Percentiles rank a stretch among this genome's conserved stretches.
These are phyloP conservation scores for Pluvianellus socialis DNA, from an alignment of 2,113 vertebrate genomes.

Conservation along the genomic window DNA sequence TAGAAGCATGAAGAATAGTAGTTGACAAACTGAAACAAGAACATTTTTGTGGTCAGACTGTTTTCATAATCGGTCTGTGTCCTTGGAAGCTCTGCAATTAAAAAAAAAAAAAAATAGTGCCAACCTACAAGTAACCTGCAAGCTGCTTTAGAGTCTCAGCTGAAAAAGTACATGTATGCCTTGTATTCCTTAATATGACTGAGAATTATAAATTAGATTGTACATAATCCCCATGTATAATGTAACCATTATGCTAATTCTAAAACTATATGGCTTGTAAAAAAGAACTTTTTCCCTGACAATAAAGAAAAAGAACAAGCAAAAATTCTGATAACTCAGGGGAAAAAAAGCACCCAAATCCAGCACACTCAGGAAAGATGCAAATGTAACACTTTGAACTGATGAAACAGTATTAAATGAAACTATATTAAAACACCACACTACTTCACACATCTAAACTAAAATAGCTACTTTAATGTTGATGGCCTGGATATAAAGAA, in stretches of 20 bases:
- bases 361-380: constrained; percentile 7
- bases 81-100: constrained; percentile 86
- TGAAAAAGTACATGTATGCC: not conserved
- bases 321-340: not conserved
- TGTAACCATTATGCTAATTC: constrained; percentile 35
- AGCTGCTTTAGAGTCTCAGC: not conserved
- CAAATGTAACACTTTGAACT: constrained; percentile 25
- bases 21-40: constrained; percentile 96
- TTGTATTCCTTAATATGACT: constrained; percentile 10
- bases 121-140: not conserved
- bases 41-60: constrained; percentile 95
- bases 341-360: not conserved
- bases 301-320: not conserved
- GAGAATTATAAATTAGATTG: constrained; percentile 31
- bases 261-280: constrained; percentile 30
- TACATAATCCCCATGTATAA: not conserved
- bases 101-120: not conserved
- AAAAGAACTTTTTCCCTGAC: not conserved
- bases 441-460: not conserved
- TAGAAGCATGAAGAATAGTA: constrained; percentile 97
- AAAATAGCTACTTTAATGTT: constrained; percentile 35
- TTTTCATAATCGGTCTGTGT: constrained; percentile 94
- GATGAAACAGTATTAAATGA: constrained; percentile 32
- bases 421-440: constrained; percentile 17
- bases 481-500: constrained; percentile 14